Evolutionary conservation across 2,888 invertebrate species (phyloP), one percentile per base, ranked within the genome.

Genomic region (Callosobruchus maculatus): DNA sequence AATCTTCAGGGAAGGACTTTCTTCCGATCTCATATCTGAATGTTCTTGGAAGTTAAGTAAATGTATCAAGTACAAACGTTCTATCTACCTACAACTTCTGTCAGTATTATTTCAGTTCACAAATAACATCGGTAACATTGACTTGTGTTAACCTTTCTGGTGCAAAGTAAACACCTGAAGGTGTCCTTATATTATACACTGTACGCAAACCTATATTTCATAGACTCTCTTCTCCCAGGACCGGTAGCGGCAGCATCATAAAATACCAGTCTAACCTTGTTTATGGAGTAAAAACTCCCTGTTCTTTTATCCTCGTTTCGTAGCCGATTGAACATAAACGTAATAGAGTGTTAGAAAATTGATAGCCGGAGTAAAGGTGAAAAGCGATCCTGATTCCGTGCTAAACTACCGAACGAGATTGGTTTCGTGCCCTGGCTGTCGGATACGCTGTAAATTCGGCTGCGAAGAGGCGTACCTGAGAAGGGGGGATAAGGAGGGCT

Each of bases 351-450:
- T 81, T 80, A 78, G 82, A 81, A 82, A 84, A 84, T 84, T 84
- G 84, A 84, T 84, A 83, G 83, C 82, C 74, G 78, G 82, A 83
- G 81, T 81, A 83, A 84, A 84, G 84, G 84, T 84, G 84, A 84
- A 84, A 83, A 83, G 83, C 82, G 84, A 83, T 83, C 82, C 80
- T 79, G 82, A 82, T 82, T 81, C 82, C 79, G 80, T 79, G 80
- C 81, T 83, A 83, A 84, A 84, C 83, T 80, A 80, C 78, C 81
- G 80, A 76, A 82, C 80, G 80, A 83, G 83, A 84, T 84, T 84
- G 83, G 80, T 81, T 84, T 83, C 83, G 83, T 84, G 84, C 82
- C 79, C 79, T 78, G 76, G 74, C 75, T 77, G 76, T 49, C 13
- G 74, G 77, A 75, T 76, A 76, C 69, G 74, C 73, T 73, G 71